phyloP scores from a whole-genome alignment of 2,888 invertebrate species.

The Dryobotodes eremita region DNA sequence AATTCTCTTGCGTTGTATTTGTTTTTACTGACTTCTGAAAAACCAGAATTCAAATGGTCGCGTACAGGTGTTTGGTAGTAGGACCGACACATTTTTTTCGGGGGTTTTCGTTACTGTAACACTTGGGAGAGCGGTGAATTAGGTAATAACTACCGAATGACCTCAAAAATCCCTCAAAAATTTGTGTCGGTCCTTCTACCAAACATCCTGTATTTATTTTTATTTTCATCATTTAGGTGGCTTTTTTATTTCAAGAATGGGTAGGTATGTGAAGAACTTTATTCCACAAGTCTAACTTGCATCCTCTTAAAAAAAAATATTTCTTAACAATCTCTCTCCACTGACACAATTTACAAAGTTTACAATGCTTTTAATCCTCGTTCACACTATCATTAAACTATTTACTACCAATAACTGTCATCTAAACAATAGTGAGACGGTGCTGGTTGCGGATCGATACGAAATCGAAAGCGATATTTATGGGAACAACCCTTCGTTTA shows the following conservation, averaged over 20 bases:
- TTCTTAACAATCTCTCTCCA: constrained; percentile 8
- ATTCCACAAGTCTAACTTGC: neutral
- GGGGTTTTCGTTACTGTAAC: no score
- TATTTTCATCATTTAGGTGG: neutral
- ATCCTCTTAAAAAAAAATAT: constrained; percentile 12
- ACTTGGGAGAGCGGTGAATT: no score
- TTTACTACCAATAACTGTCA: constrained; percentile 64
- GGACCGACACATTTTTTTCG: no score
- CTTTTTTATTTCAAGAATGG: neutral
- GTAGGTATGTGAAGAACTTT: neutral
- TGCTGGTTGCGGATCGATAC: constrained; percentile 51
- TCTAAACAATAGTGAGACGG: constrained; percentile 57
- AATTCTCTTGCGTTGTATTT: neutral
- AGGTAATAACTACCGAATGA: no score
- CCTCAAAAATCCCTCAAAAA: no score
- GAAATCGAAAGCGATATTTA: constrained; percentile 72
- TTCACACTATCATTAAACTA: constrained; percentile 47
- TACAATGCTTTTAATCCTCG: constrained; percentile 38
- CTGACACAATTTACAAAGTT: constrained; percentile 33
- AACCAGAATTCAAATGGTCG: neutral
- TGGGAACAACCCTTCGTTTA: constrained; percentile 58
- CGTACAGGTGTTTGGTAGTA: neutral
- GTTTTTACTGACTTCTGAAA: neutral
- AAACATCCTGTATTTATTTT: no score
- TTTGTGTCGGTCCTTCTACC: no score